phyloP scores from a whole-genome alignment of 2,113 vertebrate genomes.

The Elephas maximus region DNA sequence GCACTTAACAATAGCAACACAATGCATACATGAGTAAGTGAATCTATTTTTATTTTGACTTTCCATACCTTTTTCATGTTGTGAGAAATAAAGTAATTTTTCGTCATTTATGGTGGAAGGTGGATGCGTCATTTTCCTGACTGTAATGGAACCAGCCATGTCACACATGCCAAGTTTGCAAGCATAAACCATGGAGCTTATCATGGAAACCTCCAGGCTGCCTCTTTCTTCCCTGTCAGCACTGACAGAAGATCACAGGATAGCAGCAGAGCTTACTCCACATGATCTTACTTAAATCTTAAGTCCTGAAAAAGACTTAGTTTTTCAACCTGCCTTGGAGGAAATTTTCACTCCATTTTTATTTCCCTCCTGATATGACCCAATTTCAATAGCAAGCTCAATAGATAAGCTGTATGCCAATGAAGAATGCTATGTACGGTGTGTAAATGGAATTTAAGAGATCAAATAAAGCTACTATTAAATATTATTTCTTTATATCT shows the following conservation, averaged over 20 bases:
- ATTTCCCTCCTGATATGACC: not conserved
- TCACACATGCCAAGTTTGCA: not conserved
- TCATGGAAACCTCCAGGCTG: fast-evolving
- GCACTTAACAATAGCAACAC: no score
- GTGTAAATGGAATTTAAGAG: not conserved
- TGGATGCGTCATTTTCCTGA: not conserved
- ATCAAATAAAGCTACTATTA: not conserved
- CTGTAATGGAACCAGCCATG: not conserved
- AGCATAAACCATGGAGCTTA: not conserved
- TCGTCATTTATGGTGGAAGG: not conserved
- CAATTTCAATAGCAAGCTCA: not conserved
- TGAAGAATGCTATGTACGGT: not conserved
- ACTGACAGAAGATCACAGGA: not conserved
- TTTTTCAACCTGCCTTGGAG: not conserved
- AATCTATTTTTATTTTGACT: not conserved
- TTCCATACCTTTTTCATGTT: not conserved
- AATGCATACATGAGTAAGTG: not conserved
- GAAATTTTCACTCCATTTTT: not conserved
- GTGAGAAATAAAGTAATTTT: not conserved
- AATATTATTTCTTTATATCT: not conserved
- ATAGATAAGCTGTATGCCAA: not conserved
- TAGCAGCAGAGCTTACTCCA: not conserved
- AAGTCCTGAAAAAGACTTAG: not conserved
- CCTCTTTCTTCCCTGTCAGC: not conserved
- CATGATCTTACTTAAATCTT: not conserved